Percentiles rank a stretch among this genome's conserved stretches.
Conservation (phyloP, 1,140 invertebrate genomes). For the Druon quercuslanigerum region DNA sequence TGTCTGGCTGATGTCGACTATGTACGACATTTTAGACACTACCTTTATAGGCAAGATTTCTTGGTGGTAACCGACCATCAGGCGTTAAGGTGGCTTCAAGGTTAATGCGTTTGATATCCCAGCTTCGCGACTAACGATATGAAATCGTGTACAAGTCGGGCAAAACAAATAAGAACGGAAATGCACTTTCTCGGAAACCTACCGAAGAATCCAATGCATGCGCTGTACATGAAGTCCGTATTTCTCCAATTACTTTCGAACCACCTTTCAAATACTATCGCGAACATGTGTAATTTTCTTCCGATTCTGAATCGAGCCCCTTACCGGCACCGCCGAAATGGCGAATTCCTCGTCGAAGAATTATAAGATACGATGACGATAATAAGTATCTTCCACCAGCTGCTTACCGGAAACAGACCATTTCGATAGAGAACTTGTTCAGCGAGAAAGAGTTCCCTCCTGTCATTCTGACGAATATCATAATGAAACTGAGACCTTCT, state of each 20-base stretch:
- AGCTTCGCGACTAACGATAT: no score
- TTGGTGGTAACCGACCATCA: neutral
- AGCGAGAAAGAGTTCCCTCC: neutral
- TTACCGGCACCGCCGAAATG: neutral
- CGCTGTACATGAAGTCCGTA: no score
- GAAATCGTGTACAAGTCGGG: no score
- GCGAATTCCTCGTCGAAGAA: neutral
- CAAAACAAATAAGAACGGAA: no score
- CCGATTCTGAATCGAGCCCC: neutral
- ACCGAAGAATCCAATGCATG: no score
- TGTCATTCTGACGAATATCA: neutral
- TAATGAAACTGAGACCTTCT: neutral
- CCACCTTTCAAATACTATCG: neutral
- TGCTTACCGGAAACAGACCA: neutral
- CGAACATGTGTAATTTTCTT: neutral
- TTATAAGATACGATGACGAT: neutral
- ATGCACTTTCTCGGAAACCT: no score
- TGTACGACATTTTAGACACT: neutral
- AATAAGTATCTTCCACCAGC: neutral
- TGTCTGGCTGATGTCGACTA: neutral
- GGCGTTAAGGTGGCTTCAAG: neutral
- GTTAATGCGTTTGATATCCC: no score
- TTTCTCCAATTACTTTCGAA: neutral
- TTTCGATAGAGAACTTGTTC: neutral
- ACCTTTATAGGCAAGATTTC: neutral